These are phyloP conservation scores for Phyllopteryx taeniolatus DNA, from an alignment of 2,113 vertebrate species.

Conservation along the genomic window DNA sequence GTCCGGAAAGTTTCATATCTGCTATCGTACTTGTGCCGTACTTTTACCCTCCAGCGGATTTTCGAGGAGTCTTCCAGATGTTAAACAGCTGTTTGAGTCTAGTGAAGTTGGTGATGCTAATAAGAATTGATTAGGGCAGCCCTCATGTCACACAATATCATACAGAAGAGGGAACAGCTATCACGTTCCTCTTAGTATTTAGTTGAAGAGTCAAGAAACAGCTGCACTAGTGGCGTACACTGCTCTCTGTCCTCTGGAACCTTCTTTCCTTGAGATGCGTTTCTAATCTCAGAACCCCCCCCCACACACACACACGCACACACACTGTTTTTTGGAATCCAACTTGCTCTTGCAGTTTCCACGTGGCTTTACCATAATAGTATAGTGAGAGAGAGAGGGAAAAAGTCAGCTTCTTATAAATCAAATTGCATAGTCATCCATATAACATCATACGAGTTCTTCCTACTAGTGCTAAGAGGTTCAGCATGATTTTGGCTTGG, in stretches of 20 bases:
- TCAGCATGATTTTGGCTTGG: neutral
- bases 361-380: neutral
- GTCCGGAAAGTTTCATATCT: constrained; percentile 1
- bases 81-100: constrained; percentile 46
- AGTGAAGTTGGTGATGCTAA: constrained; percentile 52
- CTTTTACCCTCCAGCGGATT: constrained; percentile 15
- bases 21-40: constrained; percentile 7
- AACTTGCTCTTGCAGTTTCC: neutral
- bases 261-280: constrained; percentile 15
- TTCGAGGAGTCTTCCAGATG: constrained; percentile 29
- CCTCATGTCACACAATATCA: constrained; percentile 57
- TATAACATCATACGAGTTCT: neutral
- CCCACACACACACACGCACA: too few species aligned
- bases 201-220: constrained; percentile 33
- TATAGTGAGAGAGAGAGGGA: neutral
- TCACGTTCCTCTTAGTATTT: constrained; percentile 38
- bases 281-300: neutral
- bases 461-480: neutral
- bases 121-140: constrained; percentile 62
- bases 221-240: neutral
- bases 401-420: neutral
- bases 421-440: neutral
- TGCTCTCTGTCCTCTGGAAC: constrained; percentile 18
- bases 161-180: constrained; percentile 45
- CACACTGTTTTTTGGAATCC: neutral